Percentiles rank a stretch among this genome's conserved stretches.
These are phyloP conservation scores for Phasia obesa DNA, from an alignment of 2,888 invertebrate genomes.

Conservation along the genomic window DNA sequence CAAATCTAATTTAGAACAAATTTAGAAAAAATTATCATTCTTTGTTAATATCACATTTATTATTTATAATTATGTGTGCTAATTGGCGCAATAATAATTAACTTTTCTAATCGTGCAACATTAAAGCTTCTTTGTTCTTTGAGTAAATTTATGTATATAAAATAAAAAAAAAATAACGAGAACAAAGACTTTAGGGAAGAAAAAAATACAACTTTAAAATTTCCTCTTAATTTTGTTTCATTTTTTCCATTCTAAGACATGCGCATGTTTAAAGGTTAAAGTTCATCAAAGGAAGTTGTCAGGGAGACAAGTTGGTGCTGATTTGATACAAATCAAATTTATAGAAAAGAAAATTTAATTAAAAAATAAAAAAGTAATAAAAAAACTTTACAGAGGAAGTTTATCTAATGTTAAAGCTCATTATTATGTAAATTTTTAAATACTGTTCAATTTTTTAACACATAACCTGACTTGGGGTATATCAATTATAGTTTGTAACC, in stretches of 20 bases:
- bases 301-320: conserved; percentile 16
- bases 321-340: conserved; percentile 34
- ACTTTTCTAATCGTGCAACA: conserved; percentile 37
- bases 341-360: not conserved
- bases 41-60: too few relatives aligned
- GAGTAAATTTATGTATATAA: not conserved
- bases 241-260: conserved; percentile 34
- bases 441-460: too few relatives aligned
- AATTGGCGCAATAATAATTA: not conserved
- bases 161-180: not conserved
- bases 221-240: not conserved
- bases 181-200: conserved; percentile 1
- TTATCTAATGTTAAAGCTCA: not conserved
- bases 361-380: not conserved
- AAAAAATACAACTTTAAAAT: conserved; percentile 40
- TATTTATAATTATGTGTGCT: too few relatives aligned
- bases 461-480: too few relatives aligned
- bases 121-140: not conserved
- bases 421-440: not conserved
- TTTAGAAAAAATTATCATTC: too few relatives aligned
- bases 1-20: too few relatives aligned
- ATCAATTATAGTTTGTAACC: too few relatives aligned
- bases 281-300: conserved; percentile 46
- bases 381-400: conserved; percentile 2
- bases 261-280: conserved; percentile 65